These are phyloP conservation scores for Anolis sagrei DNA, from an alignment of 2,113 vertebrate species.

Conservation along the genomic window DNA sequence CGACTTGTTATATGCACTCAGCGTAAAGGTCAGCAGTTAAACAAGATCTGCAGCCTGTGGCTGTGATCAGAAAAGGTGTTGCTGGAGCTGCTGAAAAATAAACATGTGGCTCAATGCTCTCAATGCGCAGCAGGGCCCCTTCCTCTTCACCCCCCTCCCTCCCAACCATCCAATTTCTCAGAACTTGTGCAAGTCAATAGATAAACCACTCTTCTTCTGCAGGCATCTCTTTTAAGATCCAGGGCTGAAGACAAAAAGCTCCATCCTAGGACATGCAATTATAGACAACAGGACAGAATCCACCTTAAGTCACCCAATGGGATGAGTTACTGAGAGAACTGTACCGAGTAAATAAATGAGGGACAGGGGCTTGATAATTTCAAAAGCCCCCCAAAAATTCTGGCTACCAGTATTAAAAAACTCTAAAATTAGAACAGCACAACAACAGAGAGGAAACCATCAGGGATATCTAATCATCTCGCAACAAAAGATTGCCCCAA, in stretches of 20 bases:
- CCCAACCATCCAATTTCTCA: background rate
- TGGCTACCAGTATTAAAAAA: no score
- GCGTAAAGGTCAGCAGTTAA: slow-evolving; percentile 34
- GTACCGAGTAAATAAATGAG: no score
- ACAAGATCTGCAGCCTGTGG: background rate
- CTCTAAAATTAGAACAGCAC: no score
- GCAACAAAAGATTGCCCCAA: no score
- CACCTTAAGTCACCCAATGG: no score
- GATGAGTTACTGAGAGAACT: no score
- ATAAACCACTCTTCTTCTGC: slow-evolving; percentile 8
- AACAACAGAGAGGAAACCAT: no score
- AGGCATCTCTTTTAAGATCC: background rate
- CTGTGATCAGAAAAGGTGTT: background rate
- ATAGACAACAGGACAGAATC: background rate
- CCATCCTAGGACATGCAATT: background rate
- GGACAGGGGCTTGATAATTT: no score
- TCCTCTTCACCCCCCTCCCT: background rate
- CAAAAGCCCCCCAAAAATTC: no score
- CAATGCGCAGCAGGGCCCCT: no score
- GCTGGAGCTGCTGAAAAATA: background rate
- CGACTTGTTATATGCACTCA: background rate
- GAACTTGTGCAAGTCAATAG: slow-evolving; percentile 3
- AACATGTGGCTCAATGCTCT: background rate
- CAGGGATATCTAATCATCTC: no score
- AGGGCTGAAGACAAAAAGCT: background rate